These are phyloP conservation scores for Tiliacea aurago DNA, from an alignment of 2,888 invertebrate species.

Conservation along the genomic window DNA sequence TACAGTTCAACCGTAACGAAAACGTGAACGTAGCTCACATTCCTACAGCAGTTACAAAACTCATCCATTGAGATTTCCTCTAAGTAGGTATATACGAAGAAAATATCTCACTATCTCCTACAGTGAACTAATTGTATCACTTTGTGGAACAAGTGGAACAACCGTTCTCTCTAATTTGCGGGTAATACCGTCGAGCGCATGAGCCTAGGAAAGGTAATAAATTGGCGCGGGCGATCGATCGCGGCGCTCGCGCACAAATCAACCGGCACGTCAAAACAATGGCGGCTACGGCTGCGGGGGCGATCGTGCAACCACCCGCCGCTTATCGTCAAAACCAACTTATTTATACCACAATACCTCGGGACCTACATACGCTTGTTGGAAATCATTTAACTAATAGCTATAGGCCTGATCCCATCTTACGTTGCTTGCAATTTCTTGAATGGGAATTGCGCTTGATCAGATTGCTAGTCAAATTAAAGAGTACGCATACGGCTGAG, in stretches of 20 bases:
- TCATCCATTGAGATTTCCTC: slow-evolving; percentile 19
- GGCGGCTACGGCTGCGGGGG: slow-evolving; percentile 84
- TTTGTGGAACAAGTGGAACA: slow-evolving; percentile 76
- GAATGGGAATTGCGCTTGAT: slow-evolving; percentile 50
- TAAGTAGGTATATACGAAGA: slow-evolving; percentile 35
- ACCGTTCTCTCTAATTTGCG: slow-evolving; percentile 81
- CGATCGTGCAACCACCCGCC: slow-evolving; percentile 83
- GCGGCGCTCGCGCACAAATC: slow-evolving; percentile 86
- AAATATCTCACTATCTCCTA: slow-evolving; percentile 41
- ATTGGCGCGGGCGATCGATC: slow-evolving; percentile 83
- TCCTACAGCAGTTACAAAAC: slow-evolving; percentile 2
- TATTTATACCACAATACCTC: slow-evolving; percentile 67
- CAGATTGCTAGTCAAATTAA: slow-evolving; percentile 48
- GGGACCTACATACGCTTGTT: slow-evolving; percentile 68
- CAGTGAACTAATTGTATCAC: slow-evolving; percentile 72
- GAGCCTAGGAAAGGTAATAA: slow-evolving; percentile 84
- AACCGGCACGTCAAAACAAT: slow-evolving; percentile 86
- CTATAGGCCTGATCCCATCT: slow-evolving; percentile 58
- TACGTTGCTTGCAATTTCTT: slow-evolving; percentile 49
- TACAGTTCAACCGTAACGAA: background rate
- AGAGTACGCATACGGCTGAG: slow-evolving; percentile 17
- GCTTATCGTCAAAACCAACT: slow-evolving; percentile 78
- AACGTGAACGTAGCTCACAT: background rate
- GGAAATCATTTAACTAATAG: slow-evolving; percentile 64
- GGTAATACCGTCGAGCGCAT: slow-evolving; percentile 74